A percentile compares a stretch with the other conserved stretches of the same genome.
Conservation (phyloP, 2,888 invertebrate species). For the Cryptus viduatorius region DNA sequence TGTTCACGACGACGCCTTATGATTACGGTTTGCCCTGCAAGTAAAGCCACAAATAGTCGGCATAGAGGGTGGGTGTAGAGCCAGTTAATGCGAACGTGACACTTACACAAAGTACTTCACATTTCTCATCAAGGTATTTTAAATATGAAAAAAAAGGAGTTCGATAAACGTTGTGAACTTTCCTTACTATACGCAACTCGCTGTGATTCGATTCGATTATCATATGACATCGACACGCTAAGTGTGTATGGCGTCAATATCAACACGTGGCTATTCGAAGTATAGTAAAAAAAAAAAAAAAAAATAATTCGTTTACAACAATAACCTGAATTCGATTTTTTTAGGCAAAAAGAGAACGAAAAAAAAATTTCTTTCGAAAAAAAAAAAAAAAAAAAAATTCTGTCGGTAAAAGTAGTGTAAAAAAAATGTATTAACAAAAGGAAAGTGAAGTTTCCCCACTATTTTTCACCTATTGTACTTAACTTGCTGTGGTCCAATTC, state of each 20-base stretch:
- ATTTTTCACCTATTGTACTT: neutral
- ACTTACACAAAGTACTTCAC: constrained; percentile 58
- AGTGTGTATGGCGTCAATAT: neutral
- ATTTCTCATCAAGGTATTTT: constrained; percentile 44
- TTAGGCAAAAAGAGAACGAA: no score
- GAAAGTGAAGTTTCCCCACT: neutral
- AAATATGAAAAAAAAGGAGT: constrained; percentile 13
- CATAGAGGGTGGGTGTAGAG: constrained; percentile 47
- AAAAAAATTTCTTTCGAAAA: no score
- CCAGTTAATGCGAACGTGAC: constrained; percentile 61
- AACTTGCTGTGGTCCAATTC: constrained; percentile 4
- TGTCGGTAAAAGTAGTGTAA: no score
- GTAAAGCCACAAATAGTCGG: constrained; percentile 59
- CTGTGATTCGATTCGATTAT: constrained; percentile 23
- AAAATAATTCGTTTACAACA: no score
- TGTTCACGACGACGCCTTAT: constrained; percentile 38
- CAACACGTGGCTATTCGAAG: no score
- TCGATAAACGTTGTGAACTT: constrained; percentile 10
- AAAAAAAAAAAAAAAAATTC: no score
- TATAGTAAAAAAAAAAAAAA: no score
- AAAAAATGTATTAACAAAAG: no score
- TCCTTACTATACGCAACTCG: neutral
- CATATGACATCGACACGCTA: neutral
- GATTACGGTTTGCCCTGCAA: constrained; percentile 51
- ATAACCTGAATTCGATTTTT: no score